These are phyloP conservation scores for Heliothis subflexa DNA, from an alignment of 1,140 invertebrate species.

Conservation along the genomic window DNA sequence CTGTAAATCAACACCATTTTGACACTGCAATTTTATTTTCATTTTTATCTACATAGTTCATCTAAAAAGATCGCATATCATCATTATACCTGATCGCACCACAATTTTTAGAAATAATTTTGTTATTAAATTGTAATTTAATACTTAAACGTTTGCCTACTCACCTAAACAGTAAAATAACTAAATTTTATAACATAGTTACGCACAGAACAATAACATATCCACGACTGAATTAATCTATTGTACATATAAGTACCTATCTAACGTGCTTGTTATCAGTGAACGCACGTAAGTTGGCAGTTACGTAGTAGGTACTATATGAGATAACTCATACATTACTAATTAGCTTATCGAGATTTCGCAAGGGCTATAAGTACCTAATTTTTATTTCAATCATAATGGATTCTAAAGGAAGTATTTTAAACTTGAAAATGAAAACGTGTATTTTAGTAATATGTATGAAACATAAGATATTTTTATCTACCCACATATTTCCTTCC, in stretches of 20 bases:
- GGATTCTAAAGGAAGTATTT: neutral
- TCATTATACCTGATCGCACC: neutral
- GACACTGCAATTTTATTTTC: conserved; percentile 44
- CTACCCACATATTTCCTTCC: too few species aligned
- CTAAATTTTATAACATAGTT: conserved; percentile 31
- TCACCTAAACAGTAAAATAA: conserved; percentile 30
- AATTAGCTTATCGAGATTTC: conserved; percentile 28
- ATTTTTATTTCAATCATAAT: neutral
- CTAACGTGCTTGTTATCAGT: conserved; percentile 22
- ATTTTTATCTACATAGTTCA: neutral
- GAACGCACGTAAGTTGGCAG: neutral
- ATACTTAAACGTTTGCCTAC: neutral
- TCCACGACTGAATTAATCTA: conserved; percentile 10
- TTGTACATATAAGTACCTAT: neutral
- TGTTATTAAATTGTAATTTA: too few species aligned
- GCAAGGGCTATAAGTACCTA: neutral
- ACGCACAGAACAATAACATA: conserved; percentile 24
- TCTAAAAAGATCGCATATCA: conserved; percentile 2
- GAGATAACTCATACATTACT: conserved; percentile 26
- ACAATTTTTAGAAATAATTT: neutral
- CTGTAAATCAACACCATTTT: conserved; percentile 54
- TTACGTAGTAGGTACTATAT: neutral
- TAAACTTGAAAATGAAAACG: neutral
- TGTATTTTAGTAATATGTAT: too few species aligned
- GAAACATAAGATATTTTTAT: too few species aligned